phyloP scores from a whole-genome alignment of 1,140 invertebrate genomes.

The Pentalonia nigronervosa region DNA sequence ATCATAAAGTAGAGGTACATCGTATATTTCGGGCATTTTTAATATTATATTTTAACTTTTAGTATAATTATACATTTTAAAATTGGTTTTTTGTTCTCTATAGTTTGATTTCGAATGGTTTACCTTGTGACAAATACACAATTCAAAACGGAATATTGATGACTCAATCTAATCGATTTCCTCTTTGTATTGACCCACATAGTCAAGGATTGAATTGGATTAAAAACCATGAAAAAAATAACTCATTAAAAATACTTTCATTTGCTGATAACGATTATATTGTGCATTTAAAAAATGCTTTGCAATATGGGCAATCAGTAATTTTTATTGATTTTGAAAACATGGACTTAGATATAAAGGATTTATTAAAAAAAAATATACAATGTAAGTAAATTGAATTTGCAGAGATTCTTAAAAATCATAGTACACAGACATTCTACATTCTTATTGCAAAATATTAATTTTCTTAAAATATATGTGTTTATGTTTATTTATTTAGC shows the following conservation, averaged over 20 bases:
- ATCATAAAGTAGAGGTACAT: background rate
- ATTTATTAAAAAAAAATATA: slow-evolving; percentile 86
- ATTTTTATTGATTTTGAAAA: slow-evolving; percentile 90
- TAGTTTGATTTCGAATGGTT: slow-evolving; percentile 33
- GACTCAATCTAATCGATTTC: slow-evolving; percentile 76
- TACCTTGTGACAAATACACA: slow-evolving; percentile 76
- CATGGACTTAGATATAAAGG: slow-evolving; percentile 87
- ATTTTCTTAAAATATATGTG: background rate
- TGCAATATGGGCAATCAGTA: slow-evolving; percentile 85
- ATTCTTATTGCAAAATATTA: background rate
- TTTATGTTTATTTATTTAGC: slow-evolving; percentile 1
- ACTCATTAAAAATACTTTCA: slow-evolving; percentile 69
- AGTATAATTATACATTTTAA: background rate
- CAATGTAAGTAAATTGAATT: slow-evolving; percentile 64
- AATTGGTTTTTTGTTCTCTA: background rate
- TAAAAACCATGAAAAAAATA: slow-evolving; percentile 79
- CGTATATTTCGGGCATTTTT: background rate
- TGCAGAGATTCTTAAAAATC: background rate
- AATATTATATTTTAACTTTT: background rate
- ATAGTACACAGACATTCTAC: too few relatives aligned
- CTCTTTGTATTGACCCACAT: slow-evolving; percentile 91
- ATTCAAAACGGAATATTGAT: slow-evolving; percentile 91
- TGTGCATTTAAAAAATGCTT: slow-evolving; percentile 84
- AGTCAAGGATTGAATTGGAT: slow-evolving; percentile 83
- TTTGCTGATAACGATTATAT: slow-evolving; percentile 86